Percentiles rank a stretch among this genome's conserved stretches.
phyloP scores from a whole-genome alignment of 2,113 vertebrate genomes.

The Tachysurus vachellii region DNA sequence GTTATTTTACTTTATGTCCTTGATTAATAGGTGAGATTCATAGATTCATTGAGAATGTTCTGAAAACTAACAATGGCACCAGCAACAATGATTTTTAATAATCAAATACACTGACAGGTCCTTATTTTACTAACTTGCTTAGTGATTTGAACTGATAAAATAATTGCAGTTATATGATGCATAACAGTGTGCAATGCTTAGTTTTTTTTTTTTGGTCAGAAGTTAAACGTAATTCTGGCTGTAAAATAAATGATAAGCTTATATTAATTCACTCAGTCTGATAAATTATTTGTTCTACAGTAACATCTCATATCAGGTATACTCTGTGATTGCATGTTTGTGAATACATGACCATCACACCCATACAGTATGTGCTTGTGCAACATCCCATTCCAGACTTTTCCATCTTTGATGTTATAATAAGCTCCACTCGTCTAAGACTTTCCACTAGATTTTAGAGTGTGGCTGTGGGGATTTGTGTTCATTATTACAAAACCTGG shows the following conservation, averaged over 20 bases:
- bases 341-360: background rate
- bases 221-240: no score
- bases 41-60: slow-evolving; percentile 49
- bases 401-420: background rate
- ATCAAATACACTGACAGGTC: background rate
- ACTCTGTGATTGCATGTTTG: background rate
- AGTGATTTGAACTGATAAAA: background rate
- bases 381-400: background rate
- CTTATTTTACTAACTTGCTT: slow-evolving; percentile 4
- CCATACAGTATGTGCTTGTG: background rate
- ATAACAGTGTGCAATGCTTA: background rate
- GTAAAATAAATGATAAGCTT: background rate
- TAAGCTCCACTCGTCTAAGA: background rate
- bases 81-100: slow-evolving; percentile 39
- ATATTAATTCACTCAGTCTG: background rate
- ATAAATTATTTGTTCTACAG: background rate
- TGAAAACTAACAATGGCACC: slow-evolving; percentile 49
- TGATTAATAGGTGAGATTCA: slow-evolving; percentile 3
- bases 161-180: background rate
- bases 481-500: background rate
- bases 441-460: background rate
- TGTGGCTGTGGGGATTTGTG: background rate
- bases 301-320: background rate
- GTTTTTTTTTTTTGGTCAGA: background rate
- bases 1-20: no score